A percentile compares a stretch with the other conserved stretches of the same genome.
These are phyloP conservation scores for Gallinago paraguaiae DNA, from an alignment of 2,113 vertebrate species.

Conservation along the genomic window DNA sequence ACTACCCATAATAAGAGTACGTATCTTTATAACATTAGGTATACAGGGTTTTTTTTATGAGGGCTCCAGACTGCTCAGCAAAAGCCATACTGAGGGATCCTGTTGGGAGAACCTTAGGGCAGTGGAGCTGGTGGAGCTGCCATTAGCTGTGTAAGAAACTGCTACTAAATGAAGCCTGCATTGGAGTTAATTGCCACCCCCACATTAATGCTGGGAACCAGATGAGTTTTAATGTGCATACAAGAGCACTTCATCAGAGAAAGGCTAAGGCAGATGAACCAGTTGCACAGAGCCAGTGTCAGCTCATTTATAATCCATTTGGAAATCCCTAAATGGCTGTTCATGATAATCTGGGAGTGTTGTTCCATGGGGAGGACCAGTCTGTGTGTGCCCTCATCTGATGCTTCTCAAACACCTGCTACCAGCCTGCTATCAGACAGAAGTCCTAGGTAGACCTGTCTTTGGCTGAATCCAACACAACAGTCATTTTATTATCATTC, in stretches of 20 bases:
- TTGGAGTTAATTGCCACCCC: slow-evolving; percentile 38
- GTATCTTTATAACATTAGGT: background rate
- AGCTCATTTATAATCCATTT: slow-evolving; percentile 51
- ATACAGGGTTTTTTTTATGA: background rate
- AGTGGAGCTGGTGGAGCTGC: background rate
- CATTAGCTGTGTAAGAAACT: background rate
- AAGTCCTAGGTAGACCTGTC: background rate
- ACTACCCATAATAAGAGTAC: background rate
- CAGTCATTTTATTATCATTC: background rate
- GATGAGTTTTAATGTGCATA: slow-evolving; percentile 39
- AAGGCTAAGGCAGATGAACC: slow-evolving; percentile 34
- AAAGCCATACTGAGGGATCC: background rate
- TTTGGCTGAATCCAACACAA: background rate
- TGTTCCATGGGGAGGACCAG: background rate
- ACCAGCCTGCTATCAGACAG: background rate
- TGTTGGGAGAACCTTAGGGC: background rate
- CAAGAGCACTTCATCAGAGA: slow-evolving; percentile 31
- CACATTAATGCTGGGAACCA: slow-evolving; percentile 2
- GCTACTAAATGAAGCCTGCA: slow-evolving; percentile 20
- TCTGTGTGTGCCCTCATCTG: background rate
- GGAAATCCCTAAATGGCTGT: slow-evolving; percentile 30
- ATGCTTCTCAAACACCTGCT: background rate
- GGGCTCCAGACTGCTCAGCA: background rate
- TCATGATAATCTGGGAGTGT: background rate
- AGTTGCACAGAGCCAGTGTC: slow-evolving; percentile 44